phyloP scores from a whole-genome alignment of 1,140 invertebrate species.

The Aplysia californica region DNA sequence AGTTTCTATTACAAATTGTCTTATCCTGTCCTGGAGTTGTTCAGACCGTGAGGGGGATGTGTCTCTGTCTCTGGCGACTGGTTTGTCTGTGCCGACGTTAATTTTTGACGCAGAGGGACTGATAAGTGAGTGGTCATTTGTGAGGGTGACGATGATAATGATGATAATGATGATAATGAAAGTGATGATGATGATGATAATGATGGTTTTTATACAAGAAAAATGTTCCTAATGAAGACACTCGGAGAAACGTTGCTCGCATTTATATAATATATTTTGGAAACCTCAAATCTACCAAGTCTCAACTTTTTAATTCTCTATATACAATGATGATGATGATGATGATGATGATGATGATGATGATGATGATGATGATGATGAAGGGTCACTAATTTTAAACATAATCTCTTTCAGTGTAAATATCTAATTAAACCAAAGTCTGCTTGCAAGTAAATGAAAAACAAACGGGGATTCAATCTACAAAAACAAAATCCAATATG shows the following conservation, averaged over 20 bases:
- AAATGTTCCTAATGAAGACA: not conserved
- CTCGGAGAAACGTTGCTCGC: not conserved
- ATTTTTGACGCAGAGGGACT: too few relatives aligned
- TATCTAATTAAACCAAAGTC: too few relatives aligned
- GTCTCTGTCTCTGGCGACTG: too few relatives aligned
- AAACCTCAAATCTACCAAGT: not conserved
- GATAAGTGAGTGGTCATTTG: not conserved
- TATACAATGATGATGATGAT: conserved; percentile 22
- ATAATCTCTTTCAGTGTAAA: too few relatives aligned
- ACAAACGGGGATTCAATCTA: too few relatives aligned
- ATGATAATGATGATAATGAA: not conserved
- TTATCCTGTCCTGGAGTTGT: not conserved
- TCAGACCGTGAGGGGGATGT: not conserved
- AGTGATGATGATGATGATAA: not conserved
- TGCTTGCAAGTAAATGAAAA: too few relatives aligned
- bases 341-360: conserved; percentile 25
- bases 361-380: conserved; percentile 18
- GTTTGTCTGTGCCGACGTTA: too few relatives aligned
- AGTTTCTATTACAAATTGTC: not conserved
- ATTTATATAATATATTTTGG: not conserved
- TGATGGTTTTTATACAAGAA: not conserved
- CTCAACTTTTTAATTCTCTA: too few relatives aligned
- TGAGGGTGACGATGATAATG: not conserved
- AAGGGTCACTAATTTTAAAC: too few relatives aligned
- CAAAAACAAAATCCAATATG: too few relatives aligned